Evolutionary conservation across 2,797 vertebrate genomes (phyloP).

Genomic region (Megaceryle alcyon): DNA sequence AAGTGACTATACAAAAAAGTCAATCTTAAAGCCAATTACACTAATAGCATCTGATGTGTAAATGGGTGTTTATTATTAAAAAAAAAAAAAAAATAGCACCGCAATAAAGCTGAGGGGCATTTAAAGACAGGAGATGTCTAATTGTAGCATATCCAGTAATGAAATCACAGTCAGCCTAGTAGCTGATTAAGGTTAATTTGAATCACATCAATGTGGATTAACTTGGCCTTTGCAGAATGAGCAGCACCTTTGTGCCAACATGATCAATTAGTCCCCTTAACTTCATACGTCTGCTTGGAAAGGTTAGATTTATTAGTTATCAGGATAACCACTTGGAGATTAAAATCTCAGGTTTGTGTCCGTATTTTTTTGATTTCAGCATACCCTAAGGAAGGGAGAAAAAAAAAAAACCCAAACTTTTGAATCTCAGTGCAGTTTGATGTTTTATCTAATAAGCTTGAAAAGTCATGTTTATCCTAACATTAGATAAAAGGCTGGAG

Average conservation of each 20-base stretch:
- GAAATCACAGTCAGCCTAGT: slow-evolving; percentile 78
- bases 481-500: neutral
- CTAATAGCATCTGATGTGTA: slow-evolving; percentile 73
- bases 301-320: slow-evolving; percentile 85
- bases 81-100: slow-evolving; percentile 32
- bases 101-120: slow-evolving; percentile 70
- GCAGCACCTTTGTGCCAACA: slow-evolving; percentile 82
- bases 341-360: slow-evolving; percentile 56
- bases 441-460: neutral
- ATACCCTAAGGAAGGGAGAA: neutral
- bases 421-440: neutral
- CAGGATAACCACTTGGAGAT: slow-evolving; percentile 74
- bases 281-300: slow-evolving; percentile 76
- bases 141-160: slow-evolving; percentile 78
- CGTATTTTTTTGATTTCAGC: neutral
- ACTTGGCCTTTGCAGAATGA: slow-evolving; percentile 83
- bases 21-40: slow-evolving; percentile 65
- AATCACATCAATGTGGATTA: slow-evolving; percentile 86
- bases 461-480: neutral
- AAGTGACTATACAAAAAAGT: slow-evolving; percentile 75
- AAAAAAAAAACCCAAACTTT: neutral
- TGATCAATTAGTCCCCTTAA: slow-evolving; percentile 84
- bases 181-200: slow-evolving; percentile 87
- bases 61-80: slow-evolving; percentile 74
- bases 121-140: slow-evolving; percentile 76